Base-by-base conservation (phyloP, 2,113 vertebrate genomes). In the Eptesicus fuscus region DNA sequence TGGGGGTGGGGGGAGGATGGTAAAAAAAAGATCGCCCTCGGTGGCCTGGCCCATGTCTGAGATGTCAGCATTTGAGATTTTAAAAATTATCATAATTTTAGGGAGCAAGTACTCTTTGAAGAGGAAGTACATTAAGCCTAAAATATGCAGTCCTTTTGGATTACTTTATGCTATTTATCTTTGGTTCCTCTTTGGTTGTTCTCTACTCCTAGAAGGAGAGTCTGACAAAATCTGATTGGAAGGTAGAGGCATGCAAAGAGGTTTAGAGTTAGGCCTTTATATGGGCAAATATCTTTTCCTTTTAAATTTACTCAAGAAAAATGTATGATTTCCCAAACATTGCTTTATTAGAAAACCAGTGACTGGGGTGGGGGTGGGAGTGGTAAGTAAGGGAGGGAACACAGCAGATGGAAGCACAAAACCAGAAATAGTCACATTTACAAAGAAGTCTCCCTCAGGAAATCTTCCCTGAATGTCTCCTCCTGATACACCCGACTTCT, bases 371-470 rank as follows among this genome's bases (percentile, higher is more conserved):
- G 82, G 56, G 22, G 44, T 71, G 65, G 10, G 74, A 93, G 56
- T 83, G 40, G 71, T 47, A 42, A n/a, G 59, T 47, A 87, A 89
- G 74, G 12, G 42, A 91, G 63, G 44, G 94, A 94, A 70, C 61
- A 77, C 23, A 93, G 71, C 89, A 89, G 83, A 94, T 76, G 42
- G 79, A 78, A 49, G 17, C 86, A n/a, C 42, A 90, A 94, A 96
- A 40, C 70, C 76, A 85, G 70, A 91, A 95, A 87, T 77, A 93
- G 76, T 37, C 78, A 42, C 74, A 71, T 53, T 47, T 47, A 89
- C 51, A 79, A 44, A 89, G 70, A 28, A 8, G 5, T n/a, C 56
- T 65, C 71, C 37, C 13, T 40, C 18, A 13, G 49, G 16, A 83
- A 88, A 30, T 47, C 73, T 79, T 78, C 59, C 59, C 44, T 67